Evolutionary conservation across 2,113 vertebrate species (phyloP).

Genomic region (Hyaena hyaena): DNA sequence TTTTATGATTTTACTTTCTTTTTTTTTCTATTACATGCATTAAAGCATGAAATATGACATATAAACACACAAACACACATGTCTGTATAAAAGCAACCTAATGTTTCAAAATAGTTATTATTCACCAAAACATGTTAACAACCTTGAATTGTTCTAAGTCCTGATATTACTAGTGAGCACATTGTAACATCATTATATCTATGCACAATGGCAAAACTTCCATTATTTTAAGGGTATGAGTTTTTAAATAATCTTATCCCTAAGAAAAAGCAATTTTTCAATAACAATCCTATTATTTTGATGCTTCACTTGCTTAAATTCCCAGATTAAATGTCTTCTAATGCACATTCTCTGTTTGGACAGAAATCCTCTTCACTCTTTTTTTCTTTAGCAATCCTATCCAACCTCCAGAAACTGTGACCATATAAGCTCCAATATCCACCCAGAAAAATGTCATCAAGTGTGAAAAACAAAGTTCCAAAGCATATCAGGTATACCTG

Average conservation of each 20-base stretch:
- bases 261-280: neutral
- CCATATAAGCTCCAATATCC: neutral
- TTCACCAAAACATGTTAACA: neutral
- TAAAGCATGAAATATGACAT: neutral
- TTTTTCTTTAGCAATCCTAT: neutral
- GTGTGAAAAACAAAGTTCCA: conserved; percentile 17
- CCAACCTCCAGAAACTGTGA: neutral
- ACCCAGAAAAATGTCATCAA: neutral
- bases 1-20: neutral
- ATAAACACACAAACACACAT: neutral
- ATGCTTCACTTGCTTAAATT: neutral
- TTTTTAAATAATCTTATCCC: neutral
- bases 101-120: conserved; percentile 38
- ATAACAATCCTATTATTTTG: conserved; percentile 47
- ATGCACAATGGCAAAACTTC: neutral
- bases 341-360: neutral
- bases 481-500: conserved; percentile 86
- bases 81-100: neutral
- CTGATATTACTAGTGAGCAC: neutral
- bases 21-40: neutral
- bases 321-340: neutral
- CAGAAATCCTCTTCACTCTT: neutral
- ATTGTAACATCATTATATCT: neutral
- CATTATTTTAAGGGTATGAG: neutral
- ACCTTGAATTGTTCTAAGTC: neutral